Base-by-base conservation (phyloP, 2,888 invertebrate species). In the Helleia helle region DNA sequence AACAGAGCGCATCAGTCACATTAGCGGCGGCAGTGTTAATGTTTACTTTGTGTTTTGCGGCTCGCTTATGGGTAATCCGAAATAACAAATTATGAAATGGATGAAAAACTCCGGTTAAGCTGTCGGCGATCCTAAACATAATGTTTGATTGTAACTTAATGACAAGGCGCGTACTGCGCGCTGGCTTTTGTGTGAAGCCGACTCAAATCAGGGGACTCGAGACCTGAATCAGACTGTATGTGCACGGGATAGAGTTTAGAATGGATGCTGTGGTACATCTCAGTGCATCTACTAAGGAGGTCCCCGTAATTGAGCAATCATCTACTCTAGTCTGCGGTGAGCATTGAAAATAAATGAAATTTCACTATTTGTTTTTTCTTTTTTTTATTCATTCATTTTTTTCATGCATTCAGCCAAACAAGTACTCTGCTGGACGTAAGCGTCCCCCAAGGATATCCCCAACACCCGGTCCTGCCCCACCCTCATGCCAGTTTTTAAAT, bases 281-380 rank as follows among this genome's bases (percentile, higher is more conserved):
- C 71, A 72, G 67, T 72, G 68, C 65, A 67, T 80, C 81, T 66
- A 75, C 83, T 81, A 81, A 81, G 81, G 81, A 83, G 83, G 83
- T 83, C 83, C 74, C 71, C 65, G 75, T 83, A 81, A 84, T 84
- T 81, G 84, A 84, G 81, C 84, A 84, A 84, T 84, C 76, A 80
- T 80, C 76, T 80, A 72, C 76, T 80, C 80, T 75, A 79, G 71
- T 62, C 71, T 83, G 83, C 66, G 83, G 83, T 83, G 71, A 80
- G 73, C 77, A 65, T 67, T 70, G 74, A 70, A 72, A 72, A 62
- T 65, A 70, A 76, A 80, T 80, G 76, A 71, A 74, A 76, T 61
- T 68, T 74, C 67, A 66, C 62, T 70, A 72, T 79, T 80, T 76
- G 73, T 74, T 77, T 76, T 67, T 60, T 53, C 65, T 59, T 59